Evolutionary conservation across 2,797 vertebrate species (phyloP), one percentile per base, ranked within the genome.

Genomic region (Chloroceryle amazona): DNA sequence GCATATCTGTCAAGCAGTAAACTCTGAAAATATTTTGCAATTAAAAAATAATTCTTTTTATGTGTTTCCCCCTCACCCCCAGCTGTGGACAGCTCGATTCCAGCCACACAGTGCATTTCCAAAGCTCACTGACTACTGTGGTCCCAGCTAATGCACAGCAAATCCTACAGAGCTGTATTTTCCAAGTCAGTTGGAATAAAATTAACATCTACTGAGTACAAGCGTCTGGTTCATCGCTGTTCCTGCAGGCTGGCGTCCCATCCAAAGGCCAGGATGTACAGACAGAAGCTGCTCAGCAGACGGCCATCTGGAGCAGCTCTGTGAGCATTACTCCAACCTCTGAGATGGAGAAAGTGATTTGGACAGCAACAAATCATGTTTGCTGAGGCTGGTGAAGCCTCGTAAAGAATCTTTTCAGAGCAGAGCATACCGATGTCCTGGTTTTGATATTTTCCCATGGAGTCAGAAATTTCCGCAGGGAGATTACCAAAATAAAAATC

Each of bases 361-460:
- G 13, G 75, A 41, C 44, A 82, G n/a, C 62, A 71, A 10, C n/a
- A 31, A 61, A 66, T 58, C 22, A 4, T 6, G 1, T 73, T 68
- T 80, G 54, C 55, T 20, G 35, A 55, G 65, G 61, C 52, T 62
- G 23, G 26, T 58, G 18, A 44, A 67, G 35, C n/a, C 55, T 41
- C 20, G 13, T 25, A 31, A 47, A 63, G 65, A 35, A 3, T 31
- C 13, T 35, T 37, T 46, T 28, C 51, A 37, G 21, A 52, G 9
- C 1, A 3, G 37, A 44, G 12, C 0, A 0, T 47, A 33, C 28
- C 58, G 55, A 14, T 2, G 1, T 13, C 18, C 46, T 54, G 2
- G 20, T 33, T 49, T 66, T 86, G 60, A 19, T 62, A 26, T 47
- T 82, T 75, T 72, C 37, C 54, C 1, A 1, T 0, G 0, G 15